Percentiles rank a stretch among this genome's conserved stretches.
phyloP scores from a whole-genome alignment of 2,888 invertebrate species.

The Marasmarcha lunaedactyla region DNA sequence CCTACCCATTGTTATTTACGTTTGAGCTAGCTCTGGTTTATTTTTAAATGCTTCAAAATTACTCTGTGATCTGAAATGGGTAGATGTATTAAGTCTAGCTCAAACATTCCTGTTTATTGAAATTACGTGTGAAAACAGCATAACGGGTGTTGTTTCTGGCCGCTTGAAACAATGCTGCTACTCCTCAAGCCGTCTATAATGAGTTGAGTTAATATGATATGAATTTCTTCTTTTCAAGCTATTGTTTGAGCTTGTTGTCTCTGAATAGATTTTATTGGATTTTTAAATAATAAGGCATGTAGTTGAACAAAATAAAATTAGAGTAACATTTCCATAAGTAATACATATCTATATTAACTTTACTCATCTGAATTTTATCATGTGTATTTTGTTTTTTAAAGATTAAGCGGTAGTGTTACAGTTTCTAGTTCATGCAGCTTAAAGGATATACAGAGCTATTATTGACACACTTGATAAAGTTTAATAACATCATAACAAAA shows the following conservation, averaged over 20 bases:
- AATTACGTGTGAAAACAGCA: constrained; percentile 29
- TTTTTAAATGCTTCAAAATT: constrained; percentile 25
- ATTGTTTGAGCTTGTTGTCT: background rate
- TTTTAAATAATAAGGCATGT: background rate
- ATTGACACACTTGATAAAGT: background rate
- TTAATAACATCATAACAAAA: too few species aligned
- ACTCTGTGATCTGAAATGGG: constrained; percentile 36
- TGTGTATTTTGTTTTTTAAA: background rate
- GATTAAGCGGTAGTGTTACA: background rate
- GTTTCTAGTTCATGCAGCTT: background rate
- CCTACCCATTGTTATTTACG: constrained; percentile 31
- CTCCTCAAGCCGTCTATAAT: constrained; percentile 37
- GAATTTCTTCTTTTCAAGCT: constrained; percentile 13
- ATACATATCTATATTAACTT: background rate
- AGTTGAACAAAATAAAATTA: background rate
- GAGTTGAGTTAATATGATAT: constrained; percentile 28
- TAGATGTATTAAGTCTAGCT: constrained; percentile 50
- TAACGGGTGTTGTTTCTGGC: constrained; percentile 42
- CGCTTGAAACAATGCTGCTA: constrained; percentile 48
- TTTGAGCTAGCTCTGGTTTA: constrained; percentile 58
- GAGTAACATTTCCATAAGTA: background rate
- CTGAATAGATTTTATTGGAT: constrained; percentile 6
- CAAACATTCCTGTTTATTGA: constrained; percentile 27
- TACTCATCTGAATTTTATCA: background rate
- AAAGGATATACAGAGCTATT: background rate